phyloP scores from a whole-genome alignment of 2,888 invertebrate genomes.

The Microplitis deprimator region DNA sequence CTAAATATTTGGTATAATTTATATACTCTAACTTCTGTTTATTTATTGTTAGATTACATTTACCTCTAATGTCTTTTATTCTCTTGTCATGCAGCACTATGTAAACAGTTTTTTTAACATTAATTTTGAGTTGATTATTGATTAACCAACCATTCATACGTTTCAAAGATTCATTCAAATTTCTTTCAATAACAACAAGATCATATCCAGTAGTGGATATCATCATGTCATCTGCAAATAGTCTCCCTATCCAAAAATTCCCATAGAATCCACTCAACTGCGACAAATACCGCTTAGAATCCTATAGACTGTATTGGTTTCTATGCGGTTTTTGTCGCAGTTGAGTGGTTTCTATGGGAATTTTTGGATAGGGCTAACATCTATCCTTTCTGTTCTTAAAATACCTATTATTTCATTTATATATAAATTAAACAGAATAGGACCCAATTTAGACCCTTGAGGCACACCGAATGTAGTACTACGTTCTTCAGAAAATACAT shows the following conservation, averaged over 20 bases:
- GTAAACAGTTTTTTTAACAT: background rate
- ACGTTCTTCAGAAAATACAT: background rate
- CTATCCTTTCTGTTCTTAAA: background rate
- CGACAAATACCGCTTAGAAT: too few species aligned
- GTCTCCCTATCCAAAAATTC: too few species aligned
- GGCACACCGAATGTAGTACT: slow-evolving; percentile 22
- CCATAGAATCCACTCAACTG: too few species aligned
- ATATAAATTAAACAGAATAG: slow-evolving; percentile 23
- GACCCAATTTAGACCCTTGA: slow-evolving; percentile 28
- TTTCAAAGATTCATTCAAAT: background rate
- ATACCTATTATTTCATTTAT: slow-evolving; percentile 16
- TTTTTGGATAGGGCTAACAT: too few species aligned
- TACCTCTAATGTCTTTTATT: background rate
- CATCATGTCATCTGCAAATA: slow-evolving; percentile 26
- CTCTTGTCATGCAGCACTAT: background rate
- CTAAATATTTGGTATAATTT: background rate
- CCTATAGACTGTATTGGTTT: too few species aligned
- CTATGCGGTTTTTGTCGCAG: too few species aligned
- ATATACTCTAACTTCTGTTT: background rate
- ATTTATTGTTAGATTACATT: slow-evolving; percentile 5
- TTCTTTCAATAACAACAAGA: background rate
- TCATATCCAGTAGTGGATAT: background rate
- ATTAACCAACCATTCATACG: background rate
- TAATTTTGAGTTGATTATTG: background rate
- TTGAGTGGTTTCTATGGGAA: too few species aligned